Base-by-base conservation (phyloP, 1,140 invertebrate genomes). In the Brachionus rotundiformis region DNA sequence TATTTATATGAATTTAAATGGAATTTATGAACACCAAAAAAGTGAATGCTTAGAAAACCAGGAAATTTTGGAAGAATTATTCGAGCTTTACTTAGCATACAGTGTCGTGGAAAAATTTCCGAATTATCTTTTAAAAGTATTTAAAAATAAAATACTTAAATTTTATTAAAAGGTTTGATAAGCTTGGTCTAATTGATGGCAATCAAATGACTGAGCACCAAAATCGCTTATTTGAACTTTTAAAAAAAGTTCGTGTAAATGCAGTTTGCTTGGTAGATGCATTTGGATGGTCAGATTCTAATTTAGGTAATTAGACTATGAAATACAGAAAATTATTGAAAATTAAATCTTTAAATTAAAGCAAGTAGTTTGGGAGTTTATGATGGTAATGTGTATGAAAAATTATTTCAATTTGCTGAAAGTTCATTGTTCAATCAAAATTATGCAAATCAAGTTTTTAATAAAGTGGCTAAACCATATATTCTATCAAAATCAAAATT, bases 321-420 rank as follows among this genome's bases (percentile, higher is more conserved):
- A 73, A 36, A 7, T 23, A n/a, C 3, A 19, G 3, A 36, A 68
- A 36, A 36, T 31, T 39, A 36, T 68, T 68, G n/a, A n/a, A n/a
- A n/a, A 16, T 10, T 16, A 36, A 16, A 68, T 16, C 16, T 68
- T 68, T 27, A 92, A 83, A 90, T 94, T 44, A 16, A 54, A 59
- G 29, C 54, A 65, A 54, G 54, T 23, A 96, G 94, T 0, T 87
- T 97, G 1, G 95, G 95, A 1, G 90, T 92, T 5, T 95, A 92
- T 85, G 95, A 98, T 87, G 95, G 95, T 1, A 91, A 94, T 82
- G 95, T 96, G 1, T 98, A 97, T 86, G 92, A 95, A 85, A 91
- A 93, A 82, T 89, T 98, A 8, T 94, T 93, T 84, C 91, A 93
- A 68, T 94, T 93, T 84, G 94, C 94, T 0, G 90, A 92, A 85